Evolutionary conservation across 2,888 invertebrate species (phyloP), one percentile per base, ranked within the genome.

Genomic region (Monopis laevigella): DNA sequence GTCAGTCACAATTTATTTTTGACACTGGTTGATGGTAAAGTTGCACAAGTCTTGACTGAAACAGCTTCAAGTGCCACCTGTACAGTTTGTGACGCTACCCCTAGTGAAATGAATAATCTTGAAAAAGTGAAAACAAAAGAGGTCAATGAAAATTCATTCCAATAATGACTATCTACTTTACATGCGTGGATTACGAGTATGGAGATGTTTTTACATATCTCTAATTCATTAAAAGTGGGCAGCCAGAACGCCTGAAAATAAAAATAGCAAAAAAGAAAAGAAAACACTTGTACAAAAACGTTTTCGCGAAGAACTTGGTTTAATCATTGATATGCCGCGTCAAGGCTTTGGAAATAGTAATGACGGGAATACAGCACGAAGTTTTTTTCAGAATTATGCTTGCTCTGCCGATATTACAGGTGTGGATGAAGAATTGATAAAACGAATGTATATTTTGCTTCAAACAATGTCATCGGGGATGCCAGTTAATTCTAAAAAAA

Each of bases 11-110:
- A 52, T 45, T 45, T 52, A 17, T 52, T 48, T 46, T 38, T 53
- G 11, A 51, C 51, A 19, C 50, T 50, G 51, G 48, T 49, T 34
- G 49, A 54, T 39, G 50, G 48, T 1, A 52, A 51, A 40, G 51
- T 48, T 16, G 43, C 44, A 24, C 41, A 43, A 29, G 40, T 47
- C 21, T 42, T 50, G 40, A 48, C 51, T 18, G 47, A 43, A 16
- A 42, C 42, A 10, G 29, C 45, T 38, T 41, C 43, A 26, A 30
- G 39, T 29, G 30, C 46, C n/a, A 10, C 29, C 26, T 46, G 44
- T 36, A 41, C 18, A 24, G 26, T 41, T 16, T 49, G 51, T 46
- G 43, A 45, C n/a, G 48, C 50, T 21, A 49, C 32, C 30, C 50
- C 49, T 28, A 16, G 42, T 2, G 40, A 46, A 39, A 51, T 50